Evolutionary conservation across 2,113 vertebrate species (phyloP), one percentile per base, ranked within the genome.

Genomic region (Formicarius rufipectus): DNA sequence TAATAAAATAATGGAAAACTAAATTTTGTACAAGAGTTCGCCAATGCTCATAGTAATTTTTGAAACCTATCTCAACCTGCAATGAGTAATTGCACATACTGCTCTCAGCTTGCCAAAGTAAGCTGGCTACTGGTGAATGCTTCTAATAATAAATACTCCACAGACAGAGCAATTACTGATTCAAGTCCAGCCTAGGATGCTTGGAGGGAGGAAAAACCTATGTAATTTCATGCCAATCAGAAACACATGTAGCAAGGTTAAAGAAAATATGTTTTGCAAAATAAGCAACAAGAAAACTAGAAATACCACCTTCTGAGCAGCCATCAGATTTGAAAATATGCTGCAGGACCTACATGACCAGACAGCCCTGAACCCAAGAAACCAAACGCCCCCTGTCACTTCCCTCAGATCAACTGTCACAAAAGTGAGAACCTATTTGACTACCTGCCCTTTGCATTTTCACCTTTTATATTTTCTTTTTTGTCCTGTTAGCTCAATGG

Each of bases 111-210:
- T 76, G 91, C 75, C 91, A 92, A 67, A 47, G 18, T 55, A 72
- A 73, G 35, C 72, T 86, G 89, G 83, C 83, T 83, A 53, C 72
- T 3, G 2, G 63, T 5, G 4, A 92, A 71, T 3, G 5, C 22
- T 85, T 90, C 79, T 73, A 76, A 76, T 88, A 87, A 83, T 72
- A 76, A 90, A 90, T 69, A 90, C 31, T 90, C 72, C 76, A 73
- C 76, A 80, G 89, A 76, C 45, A 95, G 62, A 87, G 66, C 81
- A 96, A 93, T 52, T 79, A 68, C 63, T 86, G 86, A 59, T 88
- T 80, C 79, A 72, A 69, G 55, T 88, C 72, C 67, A 92, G 72
- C 44, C 52, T 33, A 59, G 39, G 44, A 67, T 55, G 20, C 63
- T 78, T 78, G 44, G 21, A 63, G n/a, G 3, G 25, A 22, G 15